Evolutionary conservation across 2,113 vertebrate species (phyloP), one percentile per base, ranked within the genome.

Genomic region (Eretmochelys imbricata): DNA sequence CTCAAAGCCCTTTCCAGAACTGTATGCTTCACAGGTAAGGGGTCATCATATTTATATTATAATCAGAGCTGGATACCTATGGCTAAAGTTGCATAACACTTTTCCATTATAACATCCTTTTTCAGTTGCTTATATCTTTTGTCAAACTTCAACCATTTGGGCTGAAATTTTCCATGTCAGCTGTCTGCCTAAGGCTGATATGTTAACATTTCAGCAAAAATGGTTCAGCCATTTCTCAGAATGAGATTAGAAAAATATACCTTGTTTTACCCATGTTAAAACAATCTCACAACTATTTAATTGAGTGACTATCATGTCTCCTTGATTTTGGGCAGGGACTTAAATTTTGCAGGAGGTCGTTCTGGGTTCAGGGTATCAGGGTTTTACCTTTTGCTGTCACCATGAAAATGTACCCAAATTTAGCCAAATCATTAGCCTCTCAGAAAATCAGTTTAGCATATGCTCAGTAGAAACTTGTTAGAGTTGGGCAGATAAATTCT

Each of bases 101-200:
- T 90, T 72, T 85, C 48, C 3, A 78, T 80, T 81, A 62, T 80
- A 93, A 85, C 31, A 82, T 17, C 2, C 20, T 27, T 91, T 89
- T 80, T 76, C 2, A 80, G 38, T 57, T 46, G 80, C 75, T 55
- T 54, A 25, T 82, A 51, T 54, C n/a, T 92, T 38, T 86, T 13
- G 29, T 92, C 55, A 96, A 46, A 89, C 9, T 92, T 91, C 9
- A 88, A 24, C 1, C 27, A 14, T 88, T 84, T 0, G 0, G 3
- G 2, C 76, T 88, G 83, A 86, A 80, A 82, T 11, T 90, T 7
- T 85, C 5, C 1, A 2, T 19, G 9, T 5, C 65, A 6, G 46
- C 5, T 72, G 1, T 55, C 10, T 84, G 4, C 20, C 14, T 89
- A 1, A 76, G 13, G 3, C 9, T 53, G 72, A 51, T 0, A 1